phyloP scores from a whole-genome alignment of 2,888 invertebrate genomes.

The Leucophenga maculata region DNA sequence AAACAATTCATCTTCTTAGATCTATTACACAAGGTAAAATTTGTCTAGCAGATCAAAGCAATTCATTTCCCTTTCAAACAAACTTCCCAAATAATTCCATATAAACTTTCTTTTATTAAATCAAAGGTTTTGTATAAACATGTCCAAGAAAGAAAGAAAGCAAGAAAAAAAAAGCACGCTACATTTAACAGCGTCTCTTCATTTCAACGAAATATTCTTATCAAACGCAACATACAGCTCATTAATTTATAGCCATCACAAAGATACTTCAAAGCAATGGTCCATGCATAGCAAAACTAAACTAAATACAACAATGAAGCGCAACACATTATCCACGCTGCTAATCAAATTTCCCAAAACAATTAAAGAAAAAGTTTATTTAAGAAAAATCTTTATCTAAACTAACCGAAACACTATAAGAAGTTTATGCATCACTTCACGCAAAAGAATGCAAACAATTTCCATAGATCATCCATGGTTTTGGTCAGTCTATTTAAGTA shows the following conservation, averaged over 20 bases:
- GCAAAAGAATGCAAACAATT: conserved; percentile 18
- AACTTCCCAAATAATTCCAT: too few species aligned
- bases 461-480: conserved; percentile 15
- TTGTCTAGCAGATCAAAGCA: too few species aligned
- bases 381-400: conserved; percentile 28
- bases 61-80: too few species aligned
- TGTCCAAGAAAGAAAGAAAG: conserved; percentile 1
- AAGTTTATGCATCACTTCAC: background rate
- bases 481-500: background rate
- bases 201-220: conserved; percentile 42
- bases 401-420: conserved; percentile 3
- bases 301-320: conserved; percentile 8
- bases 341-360: conserved; percentile 48
- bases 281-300: background rate
- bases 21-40: too few species aligned
- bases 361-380: conserved; percentile 54
- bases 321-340: conserved; percentile 34
- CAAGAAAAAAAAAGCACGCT: background rate
- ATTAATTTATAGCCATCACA: conserved; percentile 58
- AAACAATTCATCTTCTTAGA: too few species aligned
- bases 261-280: conserved; percentile 15
- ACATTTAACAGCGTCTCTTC: background rate
- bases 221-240: conserved; percentile 62
- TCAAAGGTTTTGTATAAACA: background rate
- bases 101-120: too few species aligned